Evolutionary conservation across 1,140 invertebrate species (phyloP).

Genomic region (Monochamus saltuarius): DNA sequence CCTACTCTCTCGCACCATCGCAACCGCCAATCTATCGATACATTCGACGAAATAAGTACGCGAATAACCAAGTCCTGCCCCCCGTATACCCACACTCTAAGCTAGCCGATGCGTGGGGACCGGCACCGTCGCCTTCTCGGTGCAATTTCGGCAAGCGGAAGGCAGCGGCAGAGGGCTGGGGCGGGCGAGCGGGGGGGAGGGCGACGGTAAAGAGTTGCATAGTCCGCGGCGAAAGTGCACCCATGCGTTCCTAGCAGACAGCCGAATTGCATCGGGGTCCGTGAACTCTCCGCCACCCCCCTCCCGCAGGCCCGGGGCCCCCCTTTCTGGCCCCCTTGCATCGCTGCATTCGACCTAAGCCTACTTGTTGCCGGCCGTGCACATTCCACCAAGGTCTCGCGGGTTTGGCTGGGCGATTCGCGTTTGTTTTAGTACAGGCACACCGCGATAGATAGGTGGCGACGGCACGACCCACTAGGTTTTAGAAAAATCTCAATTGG

Average conservation of each 20-base stretch:
- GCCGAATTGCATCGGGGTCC: conserved; percentile 50
- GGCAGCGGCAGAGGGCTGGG: background rate
- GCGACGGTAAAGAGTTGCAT: conserved; percentile 42
- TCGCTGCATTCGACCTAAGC: conserved; percentile 30
- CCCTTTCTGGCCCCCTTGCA: conserved; percentile 34
- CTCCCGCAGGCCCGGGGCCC: conserved; percentile 16
- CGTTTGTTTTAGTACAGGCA: conserved; percentile 5
- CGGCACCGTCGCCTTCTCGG: conserved; percentile 12
- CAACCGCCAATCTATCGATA: no score
- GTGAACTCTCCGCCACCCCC: conserved; percentile 35
- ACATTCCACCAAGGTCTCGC: conserved; percentile 34
- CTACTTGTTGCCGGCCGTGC: conserved; percentile 33
- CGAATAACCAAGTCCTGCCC: no score
- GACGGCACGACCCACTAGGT: no score
- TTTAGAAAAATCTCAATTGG: no score
- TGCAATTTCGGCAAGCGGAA: conserved; percentile 35
- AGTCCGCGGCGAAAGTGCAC: conserved; percentile 49
- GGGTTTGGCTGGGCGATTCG: background rate
- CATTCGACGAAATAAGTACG: no score
- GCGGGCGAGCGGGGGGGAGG: conserved; percentile 5
- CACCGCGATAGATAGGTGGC: background rate
- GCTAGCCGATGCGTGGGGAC: no score
- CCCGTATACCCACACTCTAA: no score
- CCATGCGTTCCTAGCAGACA: conserved; percentile 52
- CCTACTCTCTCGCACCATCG: no score